Conservation (phyloP, 2,113 vertebrate genomes). For the Lycaon pictus region DNA sequence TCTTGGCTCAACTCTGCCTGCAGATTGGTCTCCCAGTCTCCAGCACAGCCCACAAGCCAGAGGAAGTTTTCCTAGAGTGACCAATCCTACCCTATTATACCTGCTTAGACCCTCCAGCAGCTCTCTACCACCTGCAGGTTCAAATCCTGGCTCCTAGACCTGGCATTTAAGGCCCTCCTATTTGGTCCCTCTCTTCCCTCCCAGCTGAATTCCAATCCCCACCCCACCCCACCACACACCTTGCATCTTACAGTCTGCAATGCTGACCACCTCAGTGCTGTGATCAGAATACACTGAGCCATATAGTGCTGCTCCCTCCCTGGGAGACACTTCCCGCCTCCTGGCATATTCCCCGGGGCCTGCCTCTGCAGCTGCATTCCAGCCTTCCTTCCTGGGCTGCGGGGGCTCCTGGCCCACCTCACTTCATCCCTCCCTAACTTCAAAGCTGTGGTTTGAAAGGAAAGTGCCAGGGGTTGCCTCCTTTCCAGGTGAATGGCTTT, state of each 20-base stretch:
- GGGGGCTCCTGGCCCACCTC: background rate
- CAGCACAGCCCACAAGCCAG: background rate
- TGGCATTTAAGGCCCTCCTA: background rate
- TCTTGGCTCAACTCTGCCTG: background rate
- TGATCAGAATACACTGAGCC: background rate
- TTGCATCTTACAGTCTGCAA: background rate
- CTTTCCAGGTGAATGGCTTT: background rate
- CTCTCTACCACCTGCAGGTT: background rate
- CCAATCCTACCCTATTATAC: background rate
- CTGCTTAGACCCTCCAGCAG: background rate
- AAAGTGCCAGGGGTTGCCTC: background rate
- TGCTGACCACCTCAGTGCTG: background rate
- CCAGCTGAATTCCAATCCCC: background rate
- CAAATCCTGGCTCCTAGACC: background rate
- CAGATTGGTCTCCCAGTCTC: background rate
- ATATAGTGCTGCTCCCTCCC: too few relatives aligned
- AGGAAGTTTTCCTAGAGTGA: slow-evolving; percentile 1
- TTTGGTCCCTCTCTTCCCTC: background rate
- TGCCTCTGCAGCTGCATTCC: background rate
- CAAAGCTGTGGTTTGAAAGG: background rate
- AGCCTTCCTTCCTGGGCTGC: background rate
- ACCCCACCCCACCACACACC: background rate
- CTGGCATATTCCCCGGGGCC: background rate
- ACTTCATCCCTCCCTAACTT: background rate
- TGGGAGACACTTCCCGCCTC: background rate